Evolutionary conservation across 1,140 invertebrate genomes (phyloP).

Genomic region (Batillaria attramentaria): DNA sequence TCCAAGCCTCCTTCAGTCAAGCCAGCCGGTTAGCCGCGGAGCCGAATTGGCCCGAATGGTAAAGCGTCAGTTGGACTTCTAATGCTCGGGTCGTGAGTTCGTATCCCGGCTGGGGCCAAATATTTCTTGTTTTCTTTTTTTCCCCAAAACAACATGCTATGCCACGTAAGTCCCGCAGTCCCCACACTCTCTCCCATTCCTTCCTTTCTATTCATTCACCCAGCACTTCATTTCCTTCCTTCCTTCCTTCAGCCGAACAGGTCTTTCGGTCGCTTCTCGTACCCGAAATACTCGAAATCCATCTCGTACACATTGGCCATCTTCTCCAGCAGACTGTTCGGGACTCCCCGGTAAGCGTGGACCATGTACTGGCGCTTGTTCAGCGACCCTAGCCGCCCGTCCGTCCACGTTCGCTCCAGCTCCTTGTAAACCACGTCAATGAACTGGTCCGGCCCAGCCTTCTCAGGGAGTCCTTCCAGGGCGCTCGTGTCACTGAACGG

Average conservation of each 20-base stretch:
- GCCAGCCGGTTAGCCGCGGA: no score
- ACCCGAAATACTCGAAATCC: slow-evolving; percentile 24
- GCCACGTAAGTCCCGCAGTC: no score
- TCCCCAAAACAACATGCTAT: no score
- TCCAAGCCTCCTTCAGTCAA: no score
- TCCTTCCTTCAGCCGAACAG: not conserved
- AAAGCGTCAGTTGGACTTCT: no score
- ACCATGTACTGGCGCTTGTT: not conserved
- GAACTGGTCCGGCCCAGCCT: not conserved
- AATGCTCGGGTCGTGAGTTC: no score
- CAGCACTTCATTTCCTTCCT: no score
- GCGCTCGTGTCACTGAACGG: not conserved
- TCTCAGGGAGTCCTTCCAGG: not conserved
- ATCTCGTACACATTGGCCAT: not conserved
- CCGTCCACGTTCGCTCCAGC: slow-evolving; percentile 8
- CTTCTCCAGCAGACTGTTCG: not conserved
- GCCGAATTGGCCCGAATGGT: no score
- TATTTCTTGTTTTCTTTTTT: no score
- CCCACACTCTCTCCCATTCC: no score
- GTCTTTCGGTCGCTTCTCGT: not conserved
- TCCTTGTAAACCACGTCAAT: slow-evolving; percentile 8
- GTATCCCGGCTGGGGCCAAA: no score
- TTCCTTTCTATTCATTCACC: no score
- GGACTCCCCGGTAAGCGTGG: not conserved
- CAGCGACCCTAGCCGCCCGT: not conserved